Conservation (phyloP, 1,140 invertebrate genomes). For the Temnothorax nylanderi region DNA sequence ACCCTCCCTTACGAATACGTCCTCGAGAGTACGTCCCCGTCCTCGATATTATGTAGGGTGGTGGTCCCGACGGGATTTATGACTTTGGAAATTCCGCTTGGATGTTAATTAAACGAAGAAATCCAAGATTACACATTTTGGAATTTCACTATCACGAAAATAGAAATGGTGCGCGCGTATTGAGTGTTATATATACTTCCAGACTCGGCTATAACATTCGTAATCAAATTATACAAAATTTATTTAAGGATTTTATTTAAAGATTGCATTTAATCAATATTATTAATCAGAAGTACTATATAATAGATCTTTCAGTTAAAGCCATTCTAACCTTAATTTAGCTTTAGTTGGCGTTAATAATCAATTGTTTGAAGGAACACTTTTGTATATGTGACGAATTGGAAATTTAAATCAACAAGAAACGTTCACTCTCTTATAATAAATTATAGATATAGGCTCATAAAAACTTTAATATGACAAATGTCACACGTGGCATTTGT, state of each 20-base stretch:
- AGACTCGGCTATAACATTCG: not conserved
- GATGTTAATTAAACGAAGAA: conserved; percentile 42
- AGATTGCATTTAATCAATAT: not conserved
- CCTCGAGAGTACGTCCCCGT: not conserved
- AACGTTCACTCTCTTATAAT: conserved; percentile 57
- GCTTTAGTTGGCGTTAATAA: not conserved
- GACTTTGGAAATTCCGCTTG: not conserved
- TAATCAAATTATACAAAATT: not conserved
- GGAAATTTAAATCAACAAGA: not conserved
- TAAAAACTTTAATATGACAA: conserved; percentile 83
- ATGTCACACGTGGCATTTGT: not conserved
- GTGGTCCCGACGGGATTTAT: not conserved
- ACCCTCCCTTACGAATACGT: conserved; percentile 1
- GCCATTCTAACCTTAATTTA: not conserved
- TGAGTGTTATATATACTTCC: not conserved
- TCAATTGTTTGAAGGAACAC: not conserved
- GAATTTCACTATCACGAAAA: not conserved
- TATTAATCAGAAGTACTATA: not conserved
- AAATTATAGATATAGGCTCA: conserved; percentile 81
- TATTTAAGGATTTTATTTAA: not conserved
- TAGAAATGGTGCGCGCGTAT: not conserved
- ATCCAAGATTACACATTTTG: not conserved
- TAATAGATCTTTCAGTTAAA: not conserved
- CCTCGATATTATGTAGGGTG: conserved; percentile 31
- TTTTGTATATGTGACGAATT: not conserved